These are phyloP conservation scores for Marcusenius ussheri DNA, from an alignment of 2,113 vertebrate genomes.

Conservation along the genomic window DNA sequence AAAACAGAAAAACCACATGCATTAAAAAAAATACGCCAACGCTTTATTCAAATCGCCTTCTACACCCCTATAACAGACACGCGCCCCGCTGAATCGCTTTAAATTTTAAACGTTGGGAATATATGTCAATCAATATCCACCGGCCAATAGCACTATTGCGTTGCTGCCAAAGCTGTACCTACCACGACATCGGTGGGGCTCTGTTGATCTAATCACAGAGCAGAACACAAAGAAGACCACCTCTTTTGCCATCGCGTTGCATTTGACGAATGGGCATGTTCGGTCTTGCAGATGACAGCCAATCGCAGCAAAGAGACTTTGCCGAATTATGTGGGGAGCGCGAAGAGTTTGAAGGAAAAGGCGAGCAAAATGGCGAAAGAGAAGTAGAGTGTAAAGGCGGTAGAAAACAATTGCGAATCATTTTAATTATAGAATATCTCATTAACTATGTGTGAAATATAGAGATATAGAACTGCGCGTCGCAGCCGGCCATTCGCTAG, in stretches of 20 bases:
- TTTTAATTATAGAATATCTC: not conserved
- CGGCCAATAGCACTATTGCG: not conserved
- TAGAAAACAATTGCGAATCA: not conserved
- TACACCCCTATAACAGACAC: not conserved
- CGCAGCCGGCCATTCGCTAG: not conserved
- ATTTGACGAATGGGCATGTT: not conserved
- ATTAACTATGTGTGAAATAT: not conserved
- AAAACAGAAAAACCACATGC: not conserved
- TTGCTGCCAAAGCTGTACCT: no score
- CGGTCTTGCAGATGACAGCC: constrained; percentile 21
- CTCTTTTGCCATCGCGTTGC: not conserved
- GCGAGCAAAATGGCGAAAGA: constrained; percentile 53
- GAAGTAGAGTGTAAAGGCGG: not conserved
- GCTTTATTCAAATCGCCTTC: not conserved
- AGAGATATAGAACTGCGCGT: not conserved
- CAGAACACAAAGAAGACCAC: not conserved
- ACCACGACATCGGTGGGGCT: not conserved
- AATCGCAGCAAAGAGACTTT: constrained; percentile 39
- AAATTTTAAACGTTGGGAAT: constrained; percentile 6
- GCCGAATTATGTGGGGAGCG: constrained; percentile 43
- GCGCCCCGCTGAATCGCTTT: constrained; percentile 1
- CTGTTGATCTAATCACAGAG: not conserved
- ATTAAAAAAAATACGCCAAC: not conserved
- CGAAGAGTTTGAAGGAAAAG: constrained; percentile 50
- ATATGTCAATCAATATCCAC: not conserved